These are phyloP conservation scores for Lysiphlebus fabarum DNA, from an alignment of 1,140 invertebrate genomes.

Conservation along the genomic window DNA sequence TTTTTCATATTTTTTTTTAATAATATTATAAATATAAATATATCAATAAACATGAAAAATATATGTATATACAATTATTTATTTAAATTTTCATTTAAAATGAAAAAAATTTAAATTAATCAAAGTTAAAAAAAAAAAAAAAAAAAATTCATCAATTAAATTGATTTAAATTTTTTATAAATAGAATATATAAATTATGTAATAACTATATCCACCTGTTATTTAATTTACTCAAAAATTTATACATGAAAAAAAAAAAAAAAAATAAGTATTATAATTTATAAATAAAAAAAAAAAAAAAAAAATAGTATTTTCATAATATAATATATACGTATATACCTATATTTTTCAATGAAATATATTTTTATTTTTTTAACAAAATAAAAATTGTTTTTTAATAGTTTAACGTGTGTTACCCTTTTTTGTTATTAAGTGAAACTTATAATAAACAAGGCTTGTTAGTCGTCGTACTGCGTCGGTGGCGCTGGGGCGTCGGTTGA, in stretches of 20 bases:
- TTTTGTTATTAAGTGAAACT: slow-evolving; percentile 42
- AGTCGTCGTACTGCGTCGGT: slow-evolving; percentile 55
- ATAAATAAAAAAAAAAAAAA: slow-evolving; percentile 12
- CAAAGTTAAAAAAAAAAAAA: slow-evolving; percentile 30
- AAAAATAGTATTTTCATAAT: background rate
- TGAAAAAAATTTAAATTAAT: too few relatives aligned
- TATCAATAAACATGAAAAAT: too few relatives aligned
- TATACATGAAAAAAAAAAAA: slow-evolving; percentile 17
- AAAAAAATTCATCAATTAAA: slow-evolving; percentile 17
- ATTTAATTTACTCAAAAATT: slow-evolving; percentile 9
- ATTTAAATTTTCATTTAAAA: too few relatives aligned
- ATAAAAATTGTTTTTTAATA: slow-evolving; percentile 26
- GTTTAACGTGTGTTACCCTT: slow-evolving; percentile 40
- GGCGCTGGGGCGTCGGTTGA: slow-evolving; percentile 51
- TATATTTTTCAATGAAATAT: background rate
- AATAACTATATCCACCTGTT: too few relatives aligned
- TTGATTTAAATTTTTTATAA: too few relatives aligned
- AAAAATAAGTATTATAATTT: slow-evolving; percentile 8
- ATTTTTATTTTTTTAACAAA: slow-evolving; percentile 19
- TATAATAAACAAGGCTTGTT: slow-evolving; percentile 51
- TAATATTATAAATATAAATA: too few relatives aligned
- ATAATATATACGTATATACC: background rate
- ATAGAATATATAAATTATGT: too few relatives aligned
- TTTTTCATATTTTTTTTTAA: too few relatives aligned
- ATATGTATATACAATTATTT: too few relatives aligned